A percentile compares a stretch with the other conserved stretches of the same genome.
phyloP scores from a whole-genome alignment of 2,888 invertebrate species.

The Dynastes tityus region DNA sequence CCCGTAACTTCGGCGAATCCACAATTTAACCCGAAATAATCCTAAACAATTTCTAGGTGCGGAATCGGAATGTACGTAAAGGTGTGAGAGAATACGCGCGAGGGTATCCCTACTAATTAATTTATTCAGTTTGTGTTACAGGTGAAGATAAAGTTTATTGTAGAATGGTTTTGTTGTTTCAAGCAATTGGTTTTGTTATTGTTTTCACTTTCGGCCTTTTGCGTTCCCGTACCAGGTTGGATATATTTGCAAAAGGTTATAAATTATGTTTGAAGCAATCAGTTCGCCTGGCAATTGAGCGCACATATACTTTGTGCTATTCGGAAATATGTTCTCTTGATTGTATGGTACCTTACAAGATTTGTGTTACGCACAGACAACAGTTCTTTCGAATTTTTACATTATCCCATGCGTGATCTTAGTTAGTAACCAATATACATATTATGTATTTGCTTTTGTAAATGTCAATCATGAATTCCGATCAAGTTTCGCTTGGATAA shows the following conservation, averaged over 20 bases:
- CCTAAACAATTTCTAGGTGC: slow-evolving; percentile 46
- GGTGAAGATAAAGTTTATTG: slow-evolving; percentile 40
- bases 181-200: slow-evolving; percentile 39
- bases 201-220: slow-evolving; percentile 19
- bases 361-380: too few species aligned
- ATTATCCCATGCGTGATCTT: too few species aligned
- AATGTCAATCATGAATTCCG: too few species aligned
- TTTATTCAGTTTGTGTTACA: slow-evolving; percentile 43
- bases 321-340: too few species aligned
- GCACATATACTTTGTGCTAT: too few species aligned
- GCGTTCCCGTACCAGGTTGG: neutral
- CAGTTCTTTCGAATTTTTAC: too few species aligned
- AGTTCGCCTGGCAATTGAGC: too few species aligned
- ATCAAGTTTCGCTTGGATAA: too few species aligned
- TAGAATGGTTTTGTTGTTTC: slow-evolving; percentile 45
- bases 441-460: too few species aligned
- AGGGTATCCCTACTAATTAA: slow-evolving; percentile 42
- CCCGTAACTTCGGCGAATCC: slow-evolving; percentile 39
- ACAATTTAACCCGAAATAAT: slow-evolving; percentile 49
- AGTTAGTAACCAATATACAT: too few species aligned
- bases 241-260: neutral
- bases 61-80: slow-evolving; percentile 33
- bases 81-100: slow-evolving; percentile 11
- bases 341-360: too few species aligned
- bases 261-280: too few species aligned